Evolutionary conservation across 2,113 vertebrate species (phyloP), one percentile per base, ranked within the genome.

Genomic region (Pitta sordida): DNA sequence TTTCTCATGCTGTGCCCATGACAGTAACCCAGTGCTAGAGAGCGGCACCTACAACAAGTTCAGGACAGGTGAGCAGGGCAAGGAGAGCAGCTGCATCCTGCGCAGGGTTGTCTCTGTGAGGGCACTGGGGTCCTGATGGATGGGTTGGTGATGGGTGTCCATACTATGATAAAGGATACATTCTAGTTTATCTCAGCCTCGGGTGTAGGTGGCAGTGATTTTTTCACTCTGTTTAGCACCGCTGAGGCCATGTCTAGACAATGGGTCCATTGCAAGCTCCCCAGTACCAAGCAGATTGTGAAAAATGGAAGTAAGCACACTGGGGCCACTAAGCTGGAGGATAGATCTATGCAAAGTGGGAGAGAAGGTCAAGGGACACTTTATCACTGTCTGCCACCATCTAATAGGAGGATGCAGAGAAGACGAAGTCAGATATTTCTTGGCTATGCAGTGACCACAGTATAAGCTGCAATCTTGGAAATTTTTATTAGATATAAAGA

Each of bases 1-100:
- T 10, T 95, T 98, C 20, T 95, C 96, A 29, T 98, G 98, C 96
- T 98, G 97, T 94, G 94, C 95, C 3, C 96, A 97, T 13, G 64
- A 90, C 13, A 97, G 91, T 81, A 97, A 96, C 23, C 86, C 91
- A 1, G 70, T 93, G 75, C 82, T 97, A 4, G 98, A 98, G 60
- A 98, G 95, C 0, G 97, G 98, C 59, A 96, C 95, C 3, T 98
- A 98, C 97, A 98, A 98, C 98, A 98, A 98, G 92, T 98, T 98
- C 96, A 97, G 98, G 88, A 98, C 98, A 6, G 98, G 98, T 98
- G 93, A 91, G 98, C 34, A 44, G 27, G 18, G 6, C 22, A 29
- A 46, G 36, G 20, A 43, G 32, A 65, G 3, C 11, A 70, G 26
- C 27, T 10, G 3, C 30, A 14, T 84, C 29, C 77, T 69, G 41